phyloP scores from a whole-genome alignment of 2,113 vertebrate genomes.

The Toxotes jaculatrix region DNA sequence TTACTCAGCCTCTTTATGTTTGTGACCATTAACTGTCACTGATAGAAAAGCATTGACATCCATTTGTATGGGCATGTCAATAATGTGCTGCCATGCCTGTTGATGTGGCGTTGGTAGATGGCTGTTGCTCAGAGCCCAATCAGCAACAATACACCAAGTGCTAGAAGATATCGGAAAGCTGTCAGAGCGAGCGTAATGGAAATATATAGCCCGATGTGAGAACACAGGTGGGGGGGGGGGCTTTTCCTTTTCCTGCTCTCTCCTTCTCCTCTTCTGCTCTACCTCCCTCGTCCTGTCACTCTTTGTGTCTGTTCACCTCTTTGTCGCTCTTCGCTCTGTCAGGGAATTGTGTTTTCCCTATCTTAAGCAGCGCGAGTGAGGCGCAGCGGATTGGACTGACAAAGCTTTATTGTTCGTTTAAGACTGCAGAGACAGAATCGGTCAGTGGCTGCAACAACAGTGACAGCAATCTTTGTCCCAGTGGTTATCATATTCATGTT shows the following conservation, averaged over 20 bases:
- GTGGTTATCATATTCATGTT: neutral
- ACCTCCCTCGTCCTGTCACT: conserved; percentile 27
- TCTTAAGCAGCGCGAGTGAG: conserved; percentile 23
- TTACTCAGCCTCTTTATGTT: neutral
- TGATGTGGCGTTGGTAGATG: conserved; percentile 57
- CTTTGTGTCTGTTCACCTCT: conserved; percentile 34
- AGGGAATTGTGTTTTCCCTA: conserved; percentile 37
- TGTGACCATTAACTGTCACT: conserved; percentile 30
- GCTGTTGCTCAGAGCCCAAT: conserved; percentile 63
- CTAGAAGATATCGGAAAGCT: conserved; percentile 66
- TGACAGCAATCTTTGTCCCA: neutral
- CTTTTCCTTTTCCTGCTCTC: neutral
- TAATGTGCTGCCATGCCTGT: conserved; percentile 46
- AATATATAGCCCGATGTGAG: conserved; percentile 53
- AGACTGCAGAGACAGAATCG: conserved; percentile 20
- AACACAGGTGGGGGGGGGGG: conserved; percentile 30
- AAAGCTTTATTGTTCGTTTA: conserved; percentile 49
- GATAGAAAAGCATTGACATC: conserved; percentile 23
- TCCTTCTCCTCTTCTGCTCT: neutral
- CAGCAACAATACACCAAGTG: conserved; percentile 55
- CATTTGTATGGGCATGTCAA: conserved; percentile 49
- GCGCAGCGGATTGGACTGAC: conserved; percentile 22
- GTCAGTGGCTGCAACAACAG: neutral
- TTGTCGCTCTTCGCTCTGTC: conserved; percentile 37
- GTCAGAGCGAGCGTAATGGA: conserved; percentile 67